These are phyloP conservation scores for Silurus meridionalis DNA, from an alignment of 2,113 vertebrate species.

Conservation along the genomic window DNA sequence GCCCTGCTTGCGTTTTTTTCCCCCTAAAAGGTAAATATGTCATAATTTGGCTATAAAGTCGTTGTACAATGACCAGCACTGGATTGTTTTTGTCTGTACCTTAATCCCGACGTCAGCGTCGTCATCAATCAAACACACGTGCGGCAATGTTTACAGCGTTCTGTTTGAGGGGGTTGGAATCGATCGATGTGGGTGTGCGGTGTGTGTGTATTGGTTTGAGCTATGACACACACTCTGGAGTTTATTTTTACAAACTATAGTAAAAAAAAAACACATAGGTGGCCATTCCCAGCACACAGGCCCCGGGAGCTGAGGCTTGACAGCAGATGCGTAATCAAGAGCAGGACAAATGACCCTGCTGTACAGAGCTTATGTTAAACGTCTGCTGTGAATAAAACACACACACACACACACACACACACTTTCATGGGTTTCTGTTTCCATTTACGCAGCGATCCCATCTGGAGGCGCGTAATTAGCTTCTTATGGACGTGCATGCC, in stretches of 20 bases:
- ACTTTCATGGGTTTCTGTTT: conserved; percentile 22
- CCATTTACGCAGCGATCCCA: conserved; percentile 30
- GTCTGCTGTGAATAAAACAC: conserved; percentile 14
- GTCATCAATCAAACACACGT: conserved; percentile 17
- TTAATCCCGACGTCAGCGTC: neutral
- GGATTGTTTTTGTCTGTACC: neutral
- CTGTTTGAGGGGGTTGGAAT: neutral
- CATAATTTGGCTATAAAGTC: conserved; percentile 21
- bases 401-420: neutral
- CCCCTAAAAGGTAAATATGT: neutral
- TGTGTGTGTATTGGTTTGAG: neutral
- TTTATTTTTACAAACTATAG: conserved; percentile 38
- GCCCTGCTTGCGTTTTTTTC: too few relatives aligned
- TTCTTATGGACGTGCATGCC: conserved; percentile 22
- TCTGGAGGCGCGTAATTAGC: conserved; percentile 30
- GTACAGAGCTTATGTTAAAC: conserved; percentile 21
- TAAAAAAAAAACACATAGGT: conserved; percentile 9
- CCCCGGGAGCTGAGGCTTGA: neutral
- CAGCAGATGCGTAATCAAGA: conserved; percentile 29
- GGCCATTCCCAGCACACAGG: conserved; percentile 13
- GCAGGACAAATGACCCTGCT: conserved; percentile 3
- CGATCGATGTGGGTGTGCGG: neutral
- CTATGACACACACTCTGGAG: neutral
- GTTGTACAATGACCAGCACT: conserved; percentile 30
- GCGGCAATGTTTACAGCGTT: neutral